Evolutionary conservation across 1,140 invertebrate species (phyloP).

Genomic region (Phymastichus coffea): DNA sequence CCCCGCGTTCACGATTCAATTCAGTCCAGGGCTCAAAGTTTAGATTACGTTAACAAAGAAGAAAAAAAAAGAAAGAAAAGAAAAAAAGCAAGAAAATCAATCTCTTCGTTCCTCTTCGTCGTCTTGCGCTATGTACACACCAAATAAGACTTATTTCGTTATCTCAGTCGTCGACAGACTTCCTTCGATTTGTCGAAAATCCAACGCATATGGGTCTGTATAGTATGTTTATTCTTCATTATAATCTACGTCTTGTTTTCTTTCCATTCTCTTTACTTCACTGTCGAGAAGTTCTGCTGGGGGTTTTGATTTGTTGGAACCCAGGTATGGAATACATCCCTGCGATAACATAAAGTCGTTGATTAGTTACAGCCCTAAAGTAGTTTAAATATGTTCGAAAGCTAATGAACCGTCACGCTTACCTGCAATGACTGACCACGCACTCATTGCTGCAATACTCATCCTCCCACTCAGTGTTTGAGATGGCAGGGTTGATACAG

Average conservation of each 20-base stretch:
- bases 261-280: no score
- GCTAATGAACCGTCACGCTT: no score
- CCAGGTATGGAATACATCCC: conserved; percentile 89
- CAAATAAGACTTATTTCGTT: conserved; percentile 26
- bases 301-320: conserved; percentile 80
- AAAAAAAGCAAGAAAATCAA: no score
- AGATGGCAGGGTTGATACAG: conserved; percentile 85
- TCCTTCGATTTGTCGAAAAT: conserved; percentile 22
- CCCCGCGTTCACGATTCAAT: conserved; percentile 9
- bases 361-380: no score
- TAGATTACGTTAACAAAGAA: conserved; percentile 27
- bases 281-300: conserved; percentile 63
- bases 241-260: no score
- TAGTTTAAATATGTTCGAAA: no score
- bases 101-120: not conserved
- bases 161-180: conserved; percentile 28
- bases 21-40: conserved; percentile 27
- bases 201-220: conserved; percentile 19
- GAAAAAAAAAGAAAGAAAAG: no score
- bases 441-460: conserved; percentile 98
- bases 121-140: conserved; percentile 25
- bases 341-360: conserved; percentile 56
- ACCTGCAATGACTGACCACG: conserved; percentile 94
- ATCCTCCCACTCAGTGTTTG: conserved; percentile 94
- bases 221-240: not conserved